phyloP scores from a whole-genome alignment of 64 coral and sea anemone genomes.

The Hydrozoanthus tunicans region DNA sequence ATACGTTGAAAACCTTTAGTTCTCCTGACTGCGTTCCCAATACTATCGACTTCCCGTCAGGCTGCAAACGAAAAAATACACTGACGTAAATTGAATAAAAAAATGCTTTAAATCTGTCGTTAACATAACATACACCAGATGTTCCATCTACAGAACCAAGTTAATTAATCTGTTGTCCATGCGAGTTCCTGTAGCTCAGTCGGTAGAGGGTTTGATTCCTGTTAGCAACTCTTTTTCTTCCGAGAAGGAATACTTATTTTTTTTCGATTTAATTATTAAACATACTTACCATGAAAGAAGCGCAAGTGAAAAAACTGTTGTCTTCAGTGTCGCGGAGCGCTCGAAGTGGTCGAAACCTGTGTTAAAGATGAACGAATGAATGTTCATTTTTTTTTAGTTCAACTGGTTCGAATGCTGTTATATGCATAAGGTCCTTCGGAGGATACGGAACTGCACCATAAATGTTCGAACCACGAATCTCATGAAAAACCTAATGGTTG shows the following conservation, averaged over 20 bases:
- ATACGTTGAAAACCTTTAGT: conserved; percentile 76
- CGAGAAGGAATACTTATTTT: no score
- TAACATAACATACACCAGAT: no score
- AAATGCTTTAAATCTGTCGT: not conserved
- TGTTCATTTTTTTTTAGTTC: not conserved
- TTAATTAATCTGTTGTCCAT: no score
- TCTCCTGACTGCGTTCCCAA: conserved; percentile 86
- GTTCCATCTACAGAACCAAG: no score
- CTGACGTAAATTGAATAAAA: not conserved
- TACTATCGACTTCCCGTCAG: conserved; percentile 73
- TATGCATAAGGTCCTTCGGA: no score
- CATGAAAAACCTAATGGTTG: no score
- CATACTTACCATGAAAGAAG: conserved; percentile 70
- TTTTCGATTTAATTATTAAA: no score
- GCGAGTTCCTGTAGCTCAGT: no score
- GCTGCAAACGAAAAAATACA: conserved; percentile 36
- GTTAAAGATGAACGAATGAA: not conserved
- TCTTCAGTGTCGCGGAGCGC: conserved; percentile 76
- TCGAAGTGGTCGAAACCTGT: conserved; percentile 80
- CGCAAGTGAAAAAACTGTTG: conserved; percentile 83
- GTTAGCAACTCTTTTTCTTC: no score
- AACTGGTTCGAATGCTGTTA: not conserved
- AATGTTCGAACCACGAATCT: no score
- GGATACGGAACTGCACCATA: no score
- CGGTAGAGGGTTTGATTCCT: no score